Base-by-base conservation (phyloP, 1,140 invertebrate genomes). In the Pygmarrhopalites habei region DNA sequence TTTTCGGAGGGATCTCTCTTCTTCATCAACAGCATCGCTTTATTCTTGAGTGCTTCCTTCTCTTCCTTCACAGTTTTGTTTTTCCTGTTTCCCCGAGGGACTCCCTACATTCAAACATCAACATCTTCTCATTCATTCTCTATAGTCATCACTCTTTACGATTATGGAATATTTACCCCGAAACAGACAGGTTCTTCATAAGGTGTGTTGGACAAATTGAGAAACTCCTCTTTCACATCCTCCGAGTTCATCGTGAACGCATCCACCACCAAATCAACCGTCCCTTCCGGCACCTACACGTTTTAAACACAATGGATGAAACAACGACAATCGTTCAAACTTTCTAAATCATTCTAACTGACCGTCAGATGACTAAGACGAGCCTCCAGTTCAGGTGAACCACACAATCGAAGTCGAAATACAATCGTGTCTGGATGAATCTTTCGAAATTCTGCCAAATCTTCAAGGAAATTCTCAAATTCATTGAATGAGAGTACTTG, bases 121-220 rank as follows among this genome's bases (percentile, higher is more conserved):
- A n/a, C n/a, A n/a, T n/a, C n/a, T n/a, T n/a, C n/a, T n/a, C n/a
- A n/a, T n/a, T n/a, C n/a, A n/a, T n/a, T n/a, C n/a, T n/a, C n/a
- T n/a, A n/a, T n/a, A n/a, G n/a, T n/a, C n/a, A n/a, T n/a, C n/a
- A n/a, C n/a, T n/a, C n/a, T n/a, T n/a, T n/a, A n/a, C n/a, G n/a
- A n/a, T n/a, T 23, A 21, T 15, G 21, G 7, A 10, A 49, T 49
- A 12, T 26, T 28, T 55, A 55, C 51, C 3, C 51, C 51, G 29
- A 55, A 12, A 26, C 51, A 55, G 7, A 55, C 23, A 10, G 51
- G 51, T 32, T 55, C 51, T 32, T 55, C 23, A 32, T 55, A 55
- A 28, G 25, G 5, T 5, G 10, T 26, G 17, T 55, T 55, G 26
- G 51, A 28, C 26, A 55, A 32, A 32, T 55, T 23, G 4, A 55